A percentile compares a stretch with the other conserved stretches of the same genome.
phyloP scores from a whole-genome alignment of 2,797 vertebrate genomes.

The Xyrichtys novacula region DNA sequence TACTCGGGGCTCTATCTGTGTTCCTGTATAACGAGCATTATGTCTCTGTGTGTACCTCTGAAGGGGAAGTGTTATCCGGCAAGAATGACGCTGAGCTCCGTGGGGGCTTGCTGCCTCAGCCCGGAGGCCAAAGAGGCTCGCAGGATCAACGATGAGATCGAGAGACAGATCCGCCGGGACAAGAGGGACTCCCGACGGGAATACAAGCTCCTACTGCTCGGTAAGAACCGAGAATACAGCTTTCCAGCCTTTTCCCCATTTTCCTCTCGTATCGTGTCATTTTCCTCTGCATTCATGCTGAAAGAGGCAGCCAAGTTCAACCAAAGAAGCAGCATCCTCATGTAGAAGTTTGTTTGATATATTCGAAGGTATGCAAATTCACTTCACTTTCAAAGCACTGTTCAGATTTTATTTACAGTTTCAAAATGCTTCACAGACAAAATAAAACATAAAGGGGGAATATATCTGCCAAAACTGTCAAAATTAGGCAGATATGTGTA shows the following conservation, averaged over 20 bases:
- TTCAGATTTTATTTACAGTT: too few relatives aligned
- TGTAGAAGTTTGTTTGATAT: too few relatives aligned
- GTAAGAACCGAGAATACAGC: constrained; percentile 74
- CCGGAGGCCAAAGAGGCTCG: constrained; percentile 96
- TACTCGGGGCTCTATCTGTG: not conserved
- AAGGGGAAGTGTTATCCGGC: constrained; percentile 44
- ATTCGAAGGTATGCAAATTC: too few relatives aligned
- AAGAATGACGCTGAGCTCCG: constrained; percentile 89
- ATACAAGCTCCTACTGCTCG: constrained; percentile 92
- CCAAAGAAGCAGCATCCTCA: too few relatives aligned
- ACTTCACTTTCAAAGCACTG: too few relatives aligned
- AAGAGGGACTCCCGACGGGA: constrained; percentile 91
- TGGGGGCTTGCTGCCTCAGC: constrained; percentile 96
- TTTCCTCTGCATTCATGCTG: not conserved
- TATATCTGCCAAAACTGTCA: too few relatives aligned
- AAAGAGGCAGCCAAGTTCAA: not conserved
- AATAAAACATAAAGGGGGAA: too few relatives aligned
- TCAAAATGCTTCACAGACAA: too few relatives aligned
- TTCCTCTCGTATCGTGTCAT: not conserved
- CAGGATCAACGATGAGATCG: constrained; percentile 96
- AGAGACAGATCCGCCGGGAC: constrained; percentile 93
- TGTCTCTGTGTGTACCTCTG: constrained; percentile 39
- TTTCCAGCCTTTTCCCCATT: not conserved
- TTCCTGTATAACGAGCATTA: constrained; percentile 2
- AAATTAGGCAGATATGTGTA: too few relatives aligned